Base-by-base conservation (phyloP, 2,888 invertebrate species). In the Drosophila barbarae region DNA sequence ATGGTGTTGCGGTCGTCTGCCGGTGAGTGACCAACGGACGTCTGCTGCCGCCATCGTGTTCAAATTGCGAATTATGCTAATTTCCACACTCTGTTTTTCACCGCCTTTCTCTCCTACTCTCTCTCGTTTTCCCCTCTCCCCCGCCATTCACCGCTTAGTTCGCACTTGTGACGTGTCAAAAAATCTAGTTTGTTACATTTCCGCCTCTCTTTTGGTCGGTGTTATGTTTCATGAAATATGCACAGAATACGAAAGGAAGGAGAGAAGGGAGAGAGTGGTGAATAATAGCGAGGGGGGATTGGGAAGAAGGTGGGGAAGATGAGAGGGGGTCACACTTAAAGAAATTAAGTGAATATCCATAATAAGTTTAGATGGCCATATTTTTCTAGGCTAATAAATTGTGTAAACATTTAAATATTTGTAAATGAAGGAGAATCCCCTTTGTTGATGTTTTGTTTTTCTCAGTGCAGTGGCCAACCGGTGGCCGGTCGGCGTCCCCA, bases 41-140 rank as follows among this genome's bases (percentile, higher is more conserved):
- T 54, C 61, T 30, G 28, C 46, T 28, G 46, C 61, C 72, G 69
- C 47, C 73, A 72, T 80, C 83, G 82, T 79, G 79, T 80, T 79
- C 80, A 69, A 83, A 68, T 76, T 65, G 69, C 69, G 71, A 77
- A 79, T 79, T 79, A 83, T 80, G 83, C 80, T 83, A 79, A 83
- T 79, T 80, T 67, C 42, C 32, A 42, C 28, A 35, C 55, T 23
- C 55, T 41, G 55, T 21, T 50, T 34, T 15, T 13, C 41, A 23
- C 15, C 26, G 15, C 8, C 18, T 12, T 34, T 13, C 23, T 8
- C 1, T 26, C 26, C 26, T 13, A 8, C 36, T 12, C 13, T 10
- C 46, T 23, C 32, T 6, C 41, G 8, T 18, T n/a, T 35, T 30
- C 54, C 18, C 13, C 15, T 7, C 41, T 10, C 10, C 36, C n/a